phyloP scores from a whole-genome alignment of 2,888 invertebrate genomes.

The Vandiemenella viatica region DNA sequence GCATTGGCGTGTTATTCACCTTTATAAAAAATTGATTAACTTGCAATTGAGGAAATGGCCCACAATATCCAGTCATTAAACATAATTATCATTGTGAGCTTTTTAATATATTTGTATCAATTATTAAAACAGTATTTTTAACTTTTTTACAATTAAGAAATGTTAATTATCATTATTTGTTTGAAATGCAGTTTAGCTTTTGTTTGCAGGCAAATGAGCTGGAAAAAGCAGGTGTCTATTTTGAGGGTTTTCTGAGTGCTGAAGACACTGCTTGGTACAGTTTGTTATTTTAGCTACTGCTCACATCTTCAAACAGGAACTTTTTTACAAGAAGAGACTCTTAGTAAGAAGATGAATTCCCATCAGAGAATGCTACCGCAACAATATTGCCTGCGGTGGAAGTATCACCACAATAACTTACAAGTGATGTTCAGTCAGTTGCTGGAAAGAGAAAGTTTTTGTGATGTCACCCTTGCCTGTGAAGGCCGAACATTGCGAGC shows the following conservation, averaged over 20 bases:
- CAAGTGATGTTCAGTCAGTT: constrained; percentile 81
- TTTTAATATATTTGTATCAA: too few species aligned
- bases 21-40: too few species aligned
- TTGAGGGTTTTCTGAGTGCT: neutral
- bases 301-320: too few species aligned
- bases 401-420: constrained; percentile 80
- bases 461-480: constrained; percentile 79
- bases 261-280: neutral
- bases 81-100: too few species aligned
- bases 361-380: constrained; percentile 54
- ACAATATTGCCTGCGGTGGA: constrained; percentile 85
- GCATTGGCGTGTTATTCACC: too few species aligned
- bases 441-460: constrained; percentile 73
- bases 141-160: too few species aligned
- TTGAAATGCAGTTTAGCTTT: too few species aligned
- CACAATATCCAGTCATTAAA: too few species aligned
- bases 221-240: constrained; percentile 1
- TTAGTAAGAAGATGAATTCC: constrained; percentile 9
- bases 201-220: constrained; percentile 4
- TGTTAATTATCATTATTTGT: too few species aligned
- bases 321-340: neutral
- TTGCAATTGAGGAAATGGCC: too few species aligned
- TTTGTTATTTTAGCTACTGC: neutral
- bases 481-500: constrained; percentile 65
- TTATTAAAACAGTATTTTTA: too few species aligned